Evolutionary conservation across 1,140 invertebrate genomes (phyloP), one percentile per base, ranked within the genome.

Genomic region (Heliconius congener): DNA sequence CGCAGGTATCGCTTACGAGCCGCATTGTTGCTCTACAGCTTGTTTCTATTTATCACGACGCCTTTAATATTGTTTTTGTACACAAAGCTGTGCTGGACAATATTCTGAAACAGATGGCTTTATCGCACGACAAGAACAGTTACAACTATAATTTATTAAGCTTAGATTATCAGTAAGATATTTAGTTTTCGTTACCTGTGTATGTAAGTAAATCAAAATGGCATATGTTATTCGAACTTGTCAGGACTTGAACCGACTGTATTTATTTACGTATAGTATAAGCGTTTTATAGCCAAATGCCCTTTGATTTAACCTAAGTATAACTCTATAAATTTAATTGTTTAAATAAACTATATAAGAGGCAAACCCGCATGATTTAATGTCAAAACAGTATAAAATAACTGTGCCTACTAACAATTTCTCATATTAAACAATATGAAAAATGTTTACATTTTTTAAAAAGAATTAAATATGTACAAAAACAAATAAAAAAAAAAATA

Each of bases 41-140:
- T 92, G 91, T 91, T 91, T 85, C 87, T 93, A 94, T 93, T 92
- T 93, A 94, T 94, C 91, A 93, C 88, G 86, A 92, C 88, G 88
- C 88, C 86, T 87, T 89, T 91, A 91, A 92, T 92, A 94, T 90
- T 93, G 90, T 93, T 90, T 87, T 89, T 85, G 84, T 82, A 83
- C 81, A 92, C 88, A 91, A 90, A 91, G 88, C 85, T 77, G 85
- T 84, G 79, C 85, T 83, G 79, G 85, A 85, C 81, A 81, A 86
- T 83, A 85, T 76, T 82, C 83, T 77, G 81, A 89, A 84, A 80
- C 81, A 83, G 85, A 85, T 78, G 78, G 82, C 82, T 91, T 91
- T 91, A 89, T 92, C 85, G 83, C 82, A 76, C 85, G 88, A 89
- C 87, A 91, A 84, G 83, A 82, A 90, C 91, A 89, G 84, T 81